Conservation (phyloP, 2,113 vertebrate species). For the Oreochromis niloticus region DNA sequence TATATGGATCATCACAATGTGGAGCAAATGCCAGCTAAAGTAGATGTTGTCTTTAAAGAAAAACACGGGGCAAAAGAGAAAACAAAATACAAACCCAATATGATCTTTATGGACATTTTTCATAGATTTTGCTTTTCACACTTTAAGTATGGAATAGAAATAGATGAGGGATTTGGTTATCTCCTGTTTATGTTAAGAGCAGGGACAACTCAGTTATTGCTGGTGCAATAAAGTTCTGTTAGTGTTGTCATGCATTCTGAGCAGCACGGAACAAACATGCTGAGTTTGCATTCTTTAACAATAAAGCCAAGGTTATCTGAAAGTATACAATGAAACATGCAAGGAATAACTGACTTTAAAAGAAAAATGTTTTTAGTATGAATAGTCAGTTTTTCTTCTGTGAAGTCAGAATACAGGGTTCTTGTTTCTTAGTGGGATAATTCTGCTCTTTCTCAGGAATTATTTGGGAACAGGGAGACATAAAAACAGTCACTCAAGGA, state of each 20-base stretch:
- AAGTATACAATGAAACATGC: not conserved
- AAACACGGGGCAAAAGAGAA: accelerated
- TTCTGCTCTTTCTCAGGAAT: accelerated
- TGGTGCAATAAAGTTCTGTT: not conserved
- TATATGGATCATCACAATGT: not conserved
- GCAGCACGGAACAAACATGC: not conserved
- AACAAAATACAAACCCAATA: not conserved
- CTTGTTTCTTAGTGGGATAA: not conserved
- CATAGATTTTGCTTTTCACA: not conserved
- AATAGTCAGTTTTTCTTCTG: not conserved
- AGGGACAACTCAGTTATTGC: not conserved
- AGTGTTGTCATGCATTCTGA: not conserved
- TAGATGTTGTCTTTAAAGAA: not conserved
- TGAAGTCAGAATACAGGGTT: not conserved
- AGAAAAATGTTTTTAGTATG: not conserved
- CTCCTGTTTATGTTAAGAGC: not conserved
- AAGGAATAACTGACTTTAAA: not conserved
- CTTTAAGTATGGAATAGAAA: not conserved
- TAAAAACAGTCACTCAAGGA: not conserved
- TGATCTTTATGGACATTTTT: not conserved
- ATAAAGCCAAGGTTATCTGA: not conserved
- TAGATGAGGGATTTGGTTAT: not conserved
- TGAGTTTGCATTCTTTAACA: not conserved
- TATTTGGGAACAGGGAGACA: not conserved
- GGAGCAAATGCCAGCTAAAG: not conserved